phyloP scores from a whole-genome alignment of 2,888 invertebrate genomes.

The Stenichneumon culpator region DNA sequence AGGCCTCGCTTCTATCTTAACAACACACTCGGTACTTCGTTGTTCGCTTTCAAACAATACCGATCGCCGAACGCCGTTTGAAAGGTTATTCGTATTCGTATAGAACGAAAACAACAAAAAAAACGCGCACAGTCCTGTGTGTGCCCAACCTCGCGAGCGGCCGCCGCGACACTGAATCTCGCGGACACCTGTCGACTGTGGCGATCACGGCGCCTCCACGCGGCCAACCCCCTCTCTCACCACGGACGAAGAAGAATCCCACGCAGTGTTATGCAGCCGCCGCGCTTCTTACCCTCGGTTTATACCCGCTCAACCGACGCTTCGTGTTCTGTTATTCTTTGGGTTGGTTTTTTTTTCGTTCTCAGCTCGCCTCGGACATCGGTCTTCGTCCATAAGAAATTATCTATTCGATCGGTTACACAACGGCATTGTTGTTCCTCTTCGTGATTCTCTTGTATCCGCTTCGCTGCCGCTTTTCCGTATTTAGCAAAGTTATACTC shows the following conservation, averaged over 20 bases:
- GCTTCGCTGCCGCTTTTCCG: background rate
- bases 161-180: slow-evolving; percentile 84
- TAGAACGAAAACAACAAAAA: slow-evolving; percentile 54
- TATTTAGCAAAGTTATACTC: background rate
- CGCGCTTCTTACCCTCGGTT: slow-evolving; percentile 29
- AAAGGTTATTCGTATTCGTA: background rate
- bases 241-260: slow-evolving; percentile 59
- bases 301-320: background rate
- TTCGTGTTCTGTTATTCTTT: slow-evolving; percentile 9
- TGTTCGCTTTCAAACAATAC: background rate
- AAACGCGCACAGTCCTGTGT: slow-evolving; percentile 71
- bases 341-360: background rate
- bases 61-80: background rate
- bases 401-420: background rate
- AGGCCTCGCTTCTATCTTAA: background rate
- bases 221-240: slow-evolving; percentile 71
- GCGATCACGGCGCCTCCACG: slow-evolving; percentile 79
- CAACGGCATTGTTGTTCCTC: background rate
- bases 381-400: background rate
- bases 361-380: background rate
- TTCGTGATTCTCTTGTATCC: background rate
- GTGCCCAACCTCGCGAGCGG: slow-evolving; percentile 83
- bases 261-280: slow-evolving; percentile 65
- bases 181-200: slow-evolving; percentile 84
- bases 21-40: slow-evolving; percentile 2